Evolutionary conservation across 2,113 vertebrate genomes (phyloP), one percentile per base, ranked within the genome.

Genomic region (Odocoileus virginianus): DNA sequence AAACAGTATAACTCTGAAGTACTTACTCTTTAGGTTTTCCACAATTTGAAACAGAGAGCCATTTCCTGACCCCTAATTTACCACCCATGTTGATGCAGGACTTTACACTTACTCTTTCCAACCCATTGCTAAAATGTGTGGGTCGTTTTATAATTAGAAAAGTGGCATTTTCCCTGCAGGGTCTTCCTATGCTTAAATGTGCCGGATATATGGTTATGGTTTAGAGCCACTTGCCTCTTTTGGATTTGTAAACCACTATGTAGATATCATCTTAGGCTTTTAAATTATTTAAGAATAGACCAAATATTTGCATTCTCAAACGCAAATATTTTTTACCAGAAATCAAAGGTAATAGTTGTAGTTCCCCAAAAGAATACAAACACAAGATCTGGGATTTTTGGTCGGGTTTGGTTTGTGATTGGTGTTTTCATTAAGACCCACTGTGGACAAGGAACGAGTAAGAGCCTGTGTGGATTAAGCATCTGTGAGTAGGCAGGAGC

Each of bases 231-330:
- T 87, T 92, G 85, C 40, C 86, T 90, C 57, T 78, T 96, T 87
- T 86, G 74, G 89, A 97, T 83, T 97, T 95, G 11, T 87, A 90
- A 86, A 79, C 60, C 40, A 76, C 9, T 89, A 74, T 36, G 2
- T 87, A 79, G 57, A 76, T 87, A 90, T 13, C 64, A 79, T 89
- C 57, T 79, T 79, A 57, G 47, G 16, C 54, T 89, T 89, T 86
- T 88, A 58, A 91, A 45, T 71, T 76, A 90, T 95, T 96, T 90
- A 61, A 94, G 89, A 79, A n/a, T 81, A 95, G 96, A 84, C 54
- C n/a, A 85, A 95, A 81, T 94, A 85, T 50, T 67, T 91, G 58
- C n/a, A 47, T 95, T 91, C 86, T 91, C 30, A 36, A 95, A 54
- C 19, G 81, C 91, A 90, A 52, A 84, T 54, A n/a, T 87, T 27